Percentiles rank a stretch among this genome's conserved stretches.
Conservation (phyloP, 2,113 vertebrate species). For the Cettia cetti region DNA sequence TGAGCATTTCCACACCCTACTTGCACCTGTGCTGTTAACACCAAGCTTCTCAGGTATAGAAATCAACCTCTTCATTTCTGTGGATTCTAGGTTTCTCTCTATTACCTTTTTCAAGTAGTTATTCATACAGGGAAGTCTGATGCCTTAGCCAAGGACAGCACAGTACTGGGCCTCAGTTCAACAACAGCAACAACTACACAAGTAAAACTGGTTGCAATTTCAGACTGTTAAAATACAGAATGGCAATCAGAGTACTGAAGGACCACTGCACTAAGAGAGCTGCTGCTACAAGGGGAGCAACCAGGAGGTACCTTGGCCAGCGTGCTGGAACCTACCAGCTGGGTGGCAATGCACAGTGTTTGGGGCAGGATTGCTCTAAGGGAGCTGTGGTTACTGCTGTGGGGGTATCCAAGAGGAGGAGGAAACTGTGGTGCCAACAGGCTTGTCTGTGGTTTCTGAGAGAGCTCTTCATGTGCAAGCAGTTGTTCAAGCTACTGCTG, state of each 20-base stretch:
- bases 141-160: not conserved
- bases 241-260: not conserved
- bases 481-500: not conserved
- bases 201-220: not conserved
- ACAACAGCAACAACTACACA: not conserved
- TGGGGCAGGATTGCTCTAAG: not conserved
- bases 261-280: not conserved
- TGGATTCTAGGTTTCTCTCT: not conserved
- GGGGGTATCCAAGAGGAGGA: not conserved
- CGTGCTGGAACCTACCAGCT: not conserved
- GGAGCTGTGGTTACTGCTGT: not conserved
- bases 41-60: not conserved
- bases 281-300: not conserved
- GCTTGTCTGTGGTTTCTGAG: not conserved
- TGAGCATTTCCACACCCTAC: not conserved
- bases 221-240: not conserved
- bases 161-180: not conserved
- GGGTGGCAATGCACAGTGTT: not conserved
- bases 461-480: not conserved
- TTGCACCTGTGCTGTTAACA: not conserved
- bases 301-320: not conserved
- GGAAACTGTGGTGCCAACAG: not conserved
- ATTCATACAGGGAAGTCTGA: not conserved
- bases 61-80: not conserved
- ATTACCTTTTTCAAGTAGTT: not conserved